Base-by-base conservation (phyloP, 2,113 vertebrate species). In the Fregata magnificens region DNA sequence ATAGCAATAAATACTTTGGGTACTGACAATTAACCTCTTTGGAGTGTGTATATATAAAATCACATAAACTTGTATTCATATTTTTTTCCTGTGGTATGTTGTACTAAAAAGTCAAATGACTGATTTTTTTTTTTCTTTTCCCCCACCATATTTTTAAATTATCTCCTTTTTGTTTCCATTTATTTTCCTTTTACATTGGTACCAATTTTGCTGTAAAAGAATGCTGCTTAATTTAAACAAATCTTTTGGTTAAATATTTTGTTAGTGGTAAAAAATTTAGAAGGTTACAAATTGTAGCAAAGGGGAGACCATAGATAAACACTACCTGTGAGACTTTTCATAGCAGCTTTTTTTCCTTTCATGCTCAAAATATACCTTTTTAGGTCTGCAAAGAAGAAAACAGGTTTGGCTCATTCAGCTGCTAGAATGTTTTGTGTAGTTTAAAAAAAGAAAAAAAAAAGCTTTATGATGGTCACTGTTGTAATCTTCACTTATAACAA, bases 1-100 rank as follows among this genome's bases (percentile, higher is more conserved):
- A 92, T 97, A 98, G 98, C 98, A 99, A 99, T 98, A 99, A 99
- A 98, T 98, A 99, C 98, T 98, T 98, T 97, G 98, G 99, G 99
- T 99, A 99, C 99, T 99, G 98, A 99, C 98, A 98, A 95, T 97
- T 97, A 97, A 97, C 97, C 98, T 98, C 97, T 98, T 98, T 97
- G 97, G 96, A 98, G 98, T 98, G 93, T 98, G 88, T 98, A 94
- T 99, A 98, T 99, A 98, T 98, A 98, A 98, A 98, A 98, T 98
- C 98, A 98, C 97, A 67, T 96, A 97, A 98, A 98, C 97, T 97
- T 99, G 98, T 98, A 98, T 98, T 98, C 98, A 96, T 98, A 97
- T 98, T 98, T 97, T 97, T 98, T 98, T 98, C 98, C 97, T 98
- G 98, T 98, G 98, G 98, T 98, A 97, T 98, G 97, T 98, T 98